Base-by-base conservation (phyloP, 2,888 invertebrate species). In the Orthosia gracilis region DNA sequence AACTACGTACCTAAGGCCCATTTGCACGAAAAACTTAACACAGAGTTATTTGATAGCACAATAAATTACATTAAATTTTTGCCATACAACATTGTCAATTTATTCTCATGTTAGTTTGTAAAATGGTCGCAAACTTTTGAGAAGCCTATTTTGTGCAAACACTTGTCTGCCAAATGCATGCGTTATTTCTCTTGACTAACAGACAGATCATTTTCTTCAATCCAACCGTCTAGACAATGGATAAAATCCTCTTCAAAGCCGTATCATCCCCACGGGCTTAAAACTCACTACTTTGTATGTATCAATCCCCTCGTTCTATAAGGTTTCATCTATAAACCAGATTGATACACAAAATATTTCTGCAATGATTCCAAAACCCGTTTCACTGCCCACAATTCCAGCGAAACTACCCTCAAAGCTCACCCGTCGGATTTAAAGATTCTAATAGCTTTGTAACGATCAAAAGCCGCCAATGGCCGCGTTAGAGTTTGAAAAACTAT, bases 401-500 rank as follows among this genome's bases (percentile, higher is more conserved):
- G 17, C 57, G 15, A 49, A 67, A 76, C 68, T 40, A 26, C 45
- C 23, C 57, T 57, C 64, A 80, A 85, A 78, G 68, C 84, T 31
- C 74, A 69, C 23, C 65, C 61, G 76, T 79, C 66, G 59, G 73
- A 69, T 85, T 87, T 72, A 80, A 87, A 83, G 80, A 78, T 66
- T 72, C 70, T 73, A 78, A 69, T 70, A 73, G 78, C 75, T 83
- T 73, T 73, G 68, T 63, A 71, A 61, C 85, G 50, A 76, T 72
- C 50, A n/a, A 75, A 80, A 68, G 68, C 68, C 49, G 11, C 26
- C 68, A 68, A 78, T 72, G 66, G 50, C 69, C 74, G 15, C 21
- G 45, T 61, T 61, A 21, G 40, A 21, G 64, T 78, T 80, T 76
- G 66, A 82, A 85, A 85, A 87, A 85, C 83, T 78, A 82, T 85